Base-by-base conservation (phyloP, 2,888 invertebrate species). In the Trissolcus japonicus region DNA sequence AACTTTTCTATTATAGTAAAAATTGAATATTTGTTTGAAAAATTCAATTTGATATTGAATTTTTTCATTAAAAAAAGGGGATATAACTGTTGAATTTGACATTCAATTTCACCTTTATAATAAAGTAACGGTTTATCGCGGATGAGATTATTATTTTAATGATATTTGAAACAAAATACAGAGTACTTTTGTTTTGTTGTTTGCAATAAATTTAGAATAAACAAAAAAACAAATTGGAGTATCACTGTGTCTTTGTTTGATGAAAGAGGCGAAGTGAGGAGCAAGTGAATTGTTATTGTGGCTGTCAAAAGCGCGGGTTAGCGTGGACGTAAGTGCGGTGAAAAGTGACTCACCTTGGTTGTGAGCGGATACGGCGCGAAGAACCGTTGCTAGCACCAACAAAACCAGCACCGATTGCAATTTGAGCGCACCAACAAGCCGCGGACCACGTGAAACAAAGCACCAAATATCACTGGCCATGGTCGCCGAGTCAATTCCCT, bases 381-480 rank as follows among this genome's bases (percentile, higher is more conserved):
- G 66, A 75, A 84, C 66, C 62, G 81, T 80, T 71, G 83, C 77
- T 43, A 85, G 80, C 80, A 85, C 81, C 81, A 83, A 80, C 72
- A 80, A 76, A 79, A 82, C 71, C 75, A 81, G 80, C 81, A 85
- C 80, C 80, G 81, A 82, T 53, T 59, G 65, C 65, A 60, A 72
- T 82, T 83, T 85, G 83, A 84, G 81, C 79, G 82, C 80, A 68
- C 65, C 75, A 59, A 35, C 46, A 51, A 72, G 67, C 63, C 62
- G 17, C 17, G 48, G 17, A 41, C 66, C 62, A 69, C 60, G 66
- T 43, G 69, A 75, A 76, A 51, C 1, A 50, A 40, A 67, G 71
- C 84, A 80, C 79, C 83, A 82, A 81, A 81, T 83, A 83, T 85
- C 86, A 83, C 85, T 79, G 77, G 83, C 83, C 87, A 87, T 87